phyloP scores from a whole-genome alignment of 2,888 invertebrate species.

The Allygus modestus region DNA sequence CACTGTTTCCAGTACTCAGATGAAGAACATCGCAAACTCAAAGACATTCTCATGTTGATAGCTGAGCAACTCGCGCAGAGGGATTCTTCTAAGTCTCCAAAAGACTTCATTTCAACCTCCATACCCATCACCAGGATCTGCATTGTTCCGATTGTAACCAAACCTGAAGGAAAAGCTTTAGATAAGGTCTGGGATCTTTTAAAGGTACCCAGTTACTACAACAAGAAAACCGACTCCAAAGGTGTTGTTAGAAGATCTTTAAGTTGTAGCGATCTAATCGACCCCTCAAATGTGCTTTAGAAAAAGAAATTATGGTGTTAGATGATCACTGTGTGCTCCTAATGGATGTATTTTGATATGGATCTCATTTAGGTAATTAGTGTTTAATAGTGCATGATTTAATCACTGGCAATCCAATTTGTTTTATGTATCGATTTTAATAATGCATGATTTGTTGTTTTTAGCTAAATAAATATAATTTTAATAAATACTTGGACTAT shows the following conservation, averaged over 20 bases:
- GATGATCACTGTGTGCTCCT: no score
- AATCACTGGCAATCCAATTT: no score
- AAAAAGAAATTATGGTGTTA: no score
- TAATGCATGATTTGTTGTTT: no score
- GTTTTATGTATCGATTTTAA: no score
- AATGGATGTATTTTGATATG: no score
- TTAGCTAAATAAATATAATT: no score
- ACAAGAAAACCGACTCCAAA: not conserved
- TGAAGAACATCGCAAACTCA: not conserved
- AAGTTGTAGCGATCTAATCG: not conserved
- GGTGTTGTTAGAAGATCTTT: not conserved
- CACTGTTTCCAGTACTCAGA: not conserved
- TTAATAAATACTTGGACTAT: no score
- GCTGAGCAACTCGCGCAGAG: not conserved
- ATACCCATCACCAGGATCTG: not conserved
- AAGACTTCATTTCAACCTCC: not conserved
- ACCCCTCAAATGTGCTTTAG: not conserved
- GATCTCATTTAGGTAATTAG: no score
- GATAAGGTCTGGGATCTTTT: not conserved
- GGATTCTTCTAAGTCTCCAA: not conserved
- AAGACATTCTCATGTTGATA: not conserved
- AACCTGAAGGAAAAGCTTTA: not conserved
- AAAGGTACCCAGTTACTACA: not conserved
- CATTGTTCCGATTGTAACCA: not conserved
- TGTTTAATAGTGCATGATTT: no score